phyloP scores from a whole-genome alignment of 2,113 vertebrate genomes.

The Tachuris rubrigastra region DNA sequence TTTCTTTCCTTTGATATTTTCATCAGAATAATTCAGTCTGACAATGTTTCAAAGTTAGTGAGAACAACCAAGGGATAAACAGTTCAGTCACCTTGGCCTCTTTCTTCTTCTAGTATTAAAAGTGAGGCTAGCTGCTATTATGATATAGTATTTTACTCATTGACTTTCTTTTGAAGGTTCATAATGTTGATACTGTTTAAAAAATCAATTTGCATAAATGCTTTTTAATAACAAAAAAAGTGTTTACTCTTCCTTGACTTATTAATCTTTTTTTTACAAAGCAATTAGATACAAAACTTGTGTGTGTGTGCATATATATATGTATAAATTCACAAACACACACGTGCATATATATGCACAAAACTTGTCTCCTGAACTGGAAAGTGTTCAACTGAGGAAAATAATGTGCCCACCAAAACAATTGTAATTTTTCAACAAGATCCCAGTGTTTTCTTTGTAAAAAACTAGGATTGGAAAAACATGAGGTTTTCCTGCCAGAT shows the following conservation, averaged over 20 bases:
- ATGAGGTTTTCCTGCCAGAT: conserved; percentile 77
- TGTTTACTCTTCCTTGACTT: conserved; percentile 38
- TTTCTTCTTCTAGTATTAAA: conserved; percentile 45
- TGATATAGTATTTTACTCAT: conserved; percentile 65
- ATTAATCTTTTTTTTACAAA: not conserved
- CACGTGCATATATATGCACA: not conserved
- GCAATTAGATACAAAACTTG: not conserved
- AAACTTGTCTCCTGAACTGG: conserved; percentile 13
- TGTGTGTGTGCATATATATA: not conserved
- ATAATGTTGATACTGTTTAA: conserved; percentile 4
- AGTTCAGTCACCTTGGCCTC: conserved; percentile 64
- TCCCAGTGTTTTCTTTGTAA: conserved; percentile 78
- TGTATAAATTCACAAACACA: not conserved
- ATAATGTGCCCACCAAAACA: conserved; percentile 17
- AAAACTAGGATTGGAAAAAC: conserved; percentile 76
- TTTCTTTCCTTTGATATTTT: conserved; percentile 56
- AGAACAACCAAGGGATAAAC: conserved; percentile 40
- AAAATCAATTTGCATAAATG: conserved; percentile 58
- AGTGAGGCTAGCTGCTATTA: conserved; percentile 16
- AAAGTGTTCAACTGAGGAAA: conserved; percentile 30
- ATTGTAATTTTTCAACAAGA: conserved; percentile 70
- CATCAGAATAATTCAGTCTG: conserved; percentile 51
- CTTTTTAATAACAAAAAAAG: conserved; percentile 35
- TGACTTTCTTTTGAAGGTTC: conserved; percentile 60
- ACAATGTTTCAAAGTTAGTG: conserved; percentile 51